Evolutionary conservation across 2,797 vertebrate genomes (phyloP).

Genomic region (Diglossa cyanea): DNA sequence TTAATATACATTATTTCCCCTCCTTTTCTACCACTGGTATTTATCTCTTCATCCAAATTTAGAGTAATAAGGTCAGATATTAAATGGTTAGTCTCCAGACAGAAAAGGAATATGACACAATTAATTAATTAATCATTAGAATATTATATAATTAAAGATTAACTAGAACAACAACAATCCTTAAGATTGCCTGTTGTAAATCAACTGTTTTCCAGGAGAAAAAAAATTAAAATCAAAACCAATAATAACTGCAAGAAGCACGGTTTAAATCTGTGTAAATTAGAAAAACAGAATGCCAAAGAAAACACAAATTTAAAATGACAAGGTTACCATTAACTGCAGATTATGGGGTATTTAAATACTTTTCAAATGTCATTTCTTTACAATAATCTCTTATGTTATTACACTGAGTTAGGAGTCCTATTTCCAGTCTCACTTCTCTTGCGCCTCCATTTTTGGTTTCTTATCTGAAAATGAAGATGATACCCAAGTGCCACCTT

Average conservation of each 20-base stretch:
- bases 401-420: not conserved
- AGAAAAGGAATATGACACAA: not conserved
- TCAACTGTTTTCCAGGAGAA: not conserved
- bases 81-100: not conserved
- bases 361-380: not conserved
- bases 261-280: not conserved
- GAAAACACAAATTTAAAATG: not conserved
- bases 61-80: not conserved
- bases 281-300: not conserved
- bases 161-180: not conserved
- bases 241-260: not conserved
- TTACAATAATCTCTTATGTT: not conserved
- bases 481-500: conserved; percentile 25
- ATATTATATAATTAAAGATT: not conserved
- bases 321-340: not conserved
- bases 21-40: not conserved
- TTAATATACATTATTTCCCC: not conserved
- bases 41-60: not conserved
- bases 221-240: not conserved
- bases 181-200: not conserved
- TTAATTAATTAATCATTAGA: conserved; percentile 9
- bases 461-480: conserved; percentile 13
- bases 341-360: not conserved
- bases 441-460: not conserved
- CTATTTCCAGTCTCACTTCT: not conserved